Conservation (phyloP, 2,797 vertebrate genomes). For the Galagoides demidoff region DNA sequence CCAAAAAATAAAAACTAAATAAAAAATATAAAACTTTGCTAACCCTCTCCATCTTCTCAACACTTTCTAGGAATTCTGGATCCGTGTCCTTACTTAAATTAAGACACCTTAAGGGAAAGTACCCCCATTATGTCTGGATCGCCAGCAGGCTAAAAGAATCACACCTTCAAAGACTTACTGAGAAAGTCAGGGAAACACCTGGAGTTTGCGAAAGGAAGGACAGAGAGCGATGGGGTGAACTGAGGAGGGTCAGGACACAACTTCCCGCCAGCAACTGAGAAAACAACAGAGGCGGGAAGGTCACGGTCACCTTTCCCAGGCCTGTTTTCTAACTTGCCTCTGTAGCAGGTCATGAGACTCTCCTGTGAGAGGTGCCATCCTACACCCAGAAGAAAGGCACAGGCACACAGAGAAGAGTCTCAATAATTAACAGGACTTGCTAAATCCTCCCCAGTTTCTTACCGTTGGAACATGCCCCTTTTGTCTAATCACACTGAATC, state of each 20-base stretch:
- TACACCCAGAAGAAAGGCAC: not conserved
- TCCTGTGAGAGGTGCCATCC: not conserved
- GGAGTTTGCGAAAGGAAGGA: not conserved
- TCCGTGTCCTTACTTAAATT: slow-evolving; percentile 9
- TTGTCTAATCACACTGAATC: not conserved
- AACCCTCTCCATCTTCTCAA: not conserved
- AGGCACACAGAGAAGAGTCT: not conserved
- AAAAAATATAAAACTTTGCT: not conserved
- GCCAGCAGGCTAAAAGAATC: not conserved
- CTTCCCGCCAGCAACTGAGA: not conserved
- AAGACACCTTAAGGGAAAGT: not conserved
- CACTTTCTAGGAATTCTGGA: not conserved
- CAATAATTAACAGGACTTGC: not conserved
- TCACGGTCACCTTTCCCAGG: not conserved
- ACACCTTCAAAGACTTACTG: not conserved
- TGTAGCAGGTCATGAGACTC: not conserved
- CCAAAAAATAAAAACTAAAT: not conserved
- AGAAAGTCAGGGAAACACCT: not conserved
- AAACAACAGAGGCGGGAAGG: not conserved
- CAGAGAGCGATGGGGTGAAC: not conserved
- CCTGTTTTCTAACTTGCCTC: not conserved
- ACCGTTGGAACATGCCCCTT: not conserved
- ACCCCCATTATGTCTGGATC: not conserved
- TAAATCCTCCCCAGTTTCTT: not conserved
- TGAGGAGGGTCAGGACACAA: not conserved